phyloP scores from a whole-genome alignment of 2,888 invertebrate genomes.

The Andrena camellia region DNA sequence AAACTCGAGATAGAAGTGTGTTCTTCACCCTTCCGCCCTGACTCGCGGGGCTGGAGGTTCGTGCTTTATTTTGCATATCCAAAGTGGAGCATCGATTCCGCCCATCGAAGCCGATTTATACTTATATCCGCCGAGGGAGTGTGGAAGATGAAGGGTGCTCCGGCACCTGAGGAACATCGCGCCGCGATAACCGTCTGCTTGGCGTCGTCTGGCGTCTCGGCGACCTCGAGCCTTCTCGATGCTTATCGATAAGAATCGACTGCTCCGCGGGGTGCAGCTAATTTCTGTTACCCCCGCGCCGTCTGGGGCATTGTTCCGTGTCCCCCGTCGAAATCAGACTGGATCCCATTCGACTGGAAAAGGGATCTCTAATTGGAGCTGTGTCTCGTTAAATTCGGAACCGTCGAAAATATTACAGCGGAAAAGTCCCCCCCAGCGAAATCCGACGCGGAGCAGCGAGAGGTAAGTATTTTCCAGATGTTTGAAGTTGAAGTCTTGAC shows the following conservation, averaged over 20 bases:
- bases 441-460: background rate
- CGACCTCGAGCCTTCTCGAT: slow-evolving; percentile 53
- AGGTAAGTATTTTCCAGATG: background rate
- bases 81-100: slow-evolving; percentile 51
- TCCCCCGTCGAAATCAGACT: background rate
- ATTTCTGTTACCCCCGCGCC: slow-evolving; percentile 3
- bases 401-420: background rate
- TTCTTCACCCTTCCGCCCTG: slow-evolving; percentile 23
- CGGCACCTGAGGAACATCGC: slow-evolving; percentile 46
- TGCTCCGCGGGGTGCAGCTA: slow-evolving; percentile 25
- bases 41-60: slow-evolving; percentile 3
- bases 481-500: slow-evolving; percentile 5
- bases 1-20: background rate
- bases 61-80: slow-evolving; percentile 61
- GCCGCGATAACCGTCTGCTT: slow-evolving; percentile 52
- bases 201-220: slow-evolving; percentile 41
- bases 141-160: slow-evolving; percentile 52
- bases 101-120: slow-evolving; percentile 58
- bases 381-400: background rate
- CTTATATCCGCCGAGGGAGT: slow-evolving; percentile 29
- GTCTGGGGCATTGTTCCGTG: background rate
- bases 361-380: no score
- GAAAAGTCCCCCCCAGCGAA: background rate
- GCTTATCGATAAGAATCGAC: slow-evolving; percentile 54
- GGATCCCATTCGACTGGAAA: background rate